Percentiles rank a stretch among this genome's conserved stretches.
phyloP scores from a whole-genome alignment of 2,888 invertebrate genomes.

The Conchocele bisecta region DNA sequence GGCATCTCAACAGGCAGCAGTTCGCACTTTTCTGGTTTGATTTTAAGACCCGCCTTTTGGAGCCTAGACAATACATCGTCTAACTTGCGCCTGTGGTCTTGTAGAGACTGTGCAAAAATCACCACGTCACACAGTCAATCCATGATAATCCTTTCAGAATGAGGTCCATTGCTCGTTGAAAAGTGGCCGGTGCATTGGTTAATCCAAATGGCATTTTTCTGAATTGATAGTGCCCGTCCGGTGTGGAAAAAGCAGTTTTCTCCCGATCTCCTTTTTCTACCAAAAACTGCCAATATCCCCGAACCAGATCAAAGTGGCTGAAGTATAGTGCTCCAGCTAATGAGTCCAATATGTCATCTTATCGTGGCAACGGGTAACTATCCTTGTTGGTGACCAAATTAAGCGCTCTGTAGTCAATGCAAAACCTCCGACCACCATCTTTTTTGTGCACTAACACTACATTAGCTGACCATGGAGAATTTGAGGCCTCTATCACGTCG shows the following conservation, averaged over 20 bases:
- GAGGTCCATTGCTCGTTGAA: constrained; percentile 15
- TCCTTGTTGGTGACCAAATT: constrained; percentile 4
- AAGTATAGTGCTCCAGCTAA: constrained; percentile 7
- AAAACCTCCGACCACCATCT: constrained; percentile 4
- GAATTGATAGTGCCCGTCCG: constrained; percentile 13
- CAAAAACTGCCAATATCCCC: constrained; percentile 18
- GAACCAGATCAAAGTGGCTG: constrained; percentile 2
- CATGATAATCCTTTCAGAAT: constrained; percentile 17
- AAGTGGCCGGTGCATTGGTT: constrained; percentile 6
- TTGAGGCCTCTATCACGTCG: constrained; percentile 14
- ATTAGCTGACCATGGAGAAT: constrained; percentile 6
- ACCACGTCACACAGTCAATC: constrained; percentile 9
- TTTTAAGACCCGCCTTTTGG: constrained; percentile 5
- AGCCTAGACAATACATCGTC: neutral
- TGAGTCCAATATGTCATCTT: constrained; percentile 8
- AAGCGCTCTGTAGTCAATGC: constrained; percentile 1
- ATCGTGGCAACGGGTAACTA: neutral
- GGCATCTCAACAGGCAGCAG: neutral
- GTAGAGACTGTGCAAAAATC: constrained; percentile 5
- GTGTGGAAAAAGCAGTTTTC: constrained; percentile 19
- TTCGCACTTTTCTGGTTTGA: constrained; percentile 22
- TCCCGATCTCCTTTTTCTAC: constrained; percentile 1
- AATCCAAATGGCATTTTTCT: constrained; percentile 11
- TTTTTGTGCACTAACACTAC: constrained; percentile 9
- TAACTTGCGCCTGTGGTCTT: constrained; percentile 9